Base-by-base conservation (phyloP, 2,888 invertebrate genomes). In the Morpho achilles region DNA sequence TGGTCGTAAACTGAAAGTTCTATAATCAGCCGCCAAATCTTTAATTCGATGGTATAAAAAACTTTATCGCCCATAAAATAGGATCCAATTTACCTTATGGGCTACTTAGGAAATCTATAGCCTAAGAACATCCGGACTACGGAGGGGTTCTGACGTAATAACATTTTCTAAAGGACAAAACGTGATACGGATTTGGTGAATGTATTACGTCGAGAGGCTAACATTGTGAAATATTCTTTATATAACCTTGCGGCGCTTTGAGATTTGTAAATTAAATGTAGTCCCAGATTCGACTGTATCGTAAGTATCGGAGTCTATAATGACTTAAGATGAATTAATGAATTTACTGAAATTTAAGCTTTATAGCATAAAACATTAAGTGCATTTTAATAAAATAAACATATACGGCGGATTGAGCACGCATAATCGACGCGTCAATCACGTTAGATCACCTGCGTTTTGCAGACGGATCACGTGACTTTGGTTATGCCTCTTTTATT, bases 121-220 rank as follows among this genome's bases (percentile, higher is more conserved):
- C 42, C 39, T 10, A 42, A 23, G 42, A 46, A 58, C 43, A 62
- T 62, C 62, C 62, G 62, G 41, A 45, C 52, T 58, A 52, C 46
- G 32, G 32, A 32, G 50, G 45, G 42, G 8, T 16, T 55, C 55
- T 58, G 60, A 62, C 59, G 60, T 60, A 58, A 60, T 53, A 44
- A 41, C 48, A 42, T 60, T 59, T 53, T 54, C 42, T 46, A 48
- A 51, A 58, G 51, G 58, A 54, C 52, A 44, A 23, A n/a, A 23
- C 23, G 32, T 5, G 7, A 52, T 23, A 16, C 57, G 60, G 54
- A 58, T 54, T 32, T 50, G 10, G 45, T 50, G 16, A 42, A 52
- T 49, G 10, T n/a, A 32, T 44, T 47, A 43, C 8, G 23, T 52
- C 8, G 8, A 41, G 32, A 48, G 23, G 50, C 42, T 42, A 40